A percentile compares a stretch with the other conserved stretches of the same genome.
Evolutionary conservation across 2,888 invertebrate species (phyloP).

Genomic region (Cephus spinipes): DNA sequence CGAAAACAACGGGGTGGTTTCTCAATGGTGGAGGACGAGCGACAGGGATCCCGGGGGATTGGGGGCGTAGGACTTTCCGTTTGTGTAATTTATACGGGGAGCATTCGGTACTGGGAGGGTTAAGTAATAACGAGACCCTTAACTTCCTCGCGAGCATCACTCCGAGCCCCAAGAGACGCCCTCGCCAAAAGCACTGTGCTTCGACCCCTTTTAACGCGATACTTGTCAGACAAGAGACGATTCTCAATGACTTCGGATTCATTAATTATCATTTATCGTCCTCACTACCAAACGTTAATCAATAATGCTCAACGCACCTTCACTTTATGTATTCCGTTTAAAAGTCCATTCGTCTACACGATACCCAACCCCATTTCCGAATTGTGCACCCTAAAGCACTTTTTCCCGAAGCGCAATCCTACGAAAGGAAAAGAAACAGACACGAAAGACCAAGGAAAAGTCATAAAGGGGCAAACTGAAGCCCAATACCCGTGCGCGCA

Average conservation of each 20-base stretch:
- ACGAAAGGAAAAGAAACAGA: not conserved
- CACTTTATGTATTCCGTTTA: not conserved
- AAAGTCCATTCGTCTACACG: not conserved
- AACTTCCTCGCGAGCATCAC: slow-evolving; percentile 24
- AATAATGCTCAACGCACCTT: not conserved
- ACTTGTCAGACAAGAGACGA: slow-evolving; percentile 17
- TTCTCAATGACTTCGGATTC: slow-evolving; percentile 16
- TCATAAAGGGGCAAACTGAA: not conserved
- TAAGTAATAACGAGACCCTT: slow-evolving; percentile 29
- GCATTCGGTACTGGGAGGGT: slow-evolving; percentile 1
- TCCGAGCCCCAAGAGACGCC: slow-evolving; percentile 7
- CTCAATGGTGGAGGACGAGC: not conserved
- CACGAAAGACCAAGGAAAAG: not conserved
- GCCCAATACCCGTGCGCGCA: not conserved
- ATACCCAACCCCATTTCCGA: not conserved
- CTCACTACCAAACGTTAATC: not conserved
- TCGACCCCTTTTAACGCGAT: slow-evolving; percentile 22
- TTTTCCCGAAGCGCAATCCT: not conserved
- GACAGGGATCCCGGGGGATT: not conserved
- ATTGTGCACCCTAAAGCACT: not conserved
- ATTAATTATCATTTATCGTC: not conserved
- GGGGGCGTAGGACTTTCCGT: not conserved
- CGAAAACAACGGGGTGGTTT: not conserved
- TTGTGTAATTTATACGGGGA: slow-evolving; percentile 1
- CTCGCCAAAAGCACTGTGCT: not conserved